Base-by-base conservation (phyloP, 2,888 invertebrate species). In the Anagyrus pseudococci region DNA sequence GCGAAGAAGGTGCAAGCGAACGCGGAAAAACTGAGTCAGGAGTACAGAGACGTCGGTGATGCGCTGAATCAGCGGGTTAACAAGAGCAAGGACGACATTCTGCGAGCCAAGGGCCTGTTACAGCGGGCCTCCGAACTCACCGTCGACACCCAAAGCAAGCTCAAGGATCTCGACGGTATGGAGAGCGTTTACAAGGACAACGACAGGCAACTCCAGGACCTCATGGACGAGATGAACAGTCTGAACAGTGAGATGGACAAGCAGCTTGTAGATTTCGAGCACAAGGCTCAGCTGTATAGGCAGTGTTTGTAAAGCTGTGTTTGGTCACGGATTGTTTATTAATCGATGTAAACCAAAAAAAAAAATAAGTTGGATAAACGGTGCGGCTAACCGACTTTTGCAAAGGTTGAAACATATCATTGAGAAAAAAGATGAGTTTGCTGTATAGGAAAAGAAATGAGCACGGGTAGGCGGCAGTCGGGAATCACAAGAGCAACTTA, bases 121-220 rank as follows among this genome's bases (percentile, higher is more conserved):
- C 88, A 89, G 70, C 86, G 91, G 67, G 96, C 97, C 1, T 90
- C 92, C 41, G 88, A 89, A 73, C 84, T 98, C 22, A 93, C 94
- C 1, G 89, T 89, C 63, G 89, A 89, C 68, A 93, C 93, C 2
- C 87, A 88, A 73, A 86, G 85, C 62, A 92, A 92, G 77, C 83
- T 91, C 23, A 88, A 88, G 71, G 88, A 90, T 71, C 83, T 94
- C 54, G 85, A 87, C 73, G 85, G 89, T 77, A 86, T 91, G 87
- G 88, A 91, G 73, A 84, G 84, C 67, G 85, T 89, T 52, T 90
- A 90, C 75, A 85, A 84, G 66, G 85, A 86, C 56, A 87, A 90
- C 72, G 89, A 89, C 71, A 84, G 84, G 54, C 83, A 84, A 59
- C 79, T 92, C 53, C 80, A 80, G 46, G 82, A 84, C 55, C 82